A percentile compares a stretch with the other conserved stretches of the same genome.
phyloP scores from a whole-genome alignment of 2,797 vertebrate species.

The Myotis findleyi region DNA sequence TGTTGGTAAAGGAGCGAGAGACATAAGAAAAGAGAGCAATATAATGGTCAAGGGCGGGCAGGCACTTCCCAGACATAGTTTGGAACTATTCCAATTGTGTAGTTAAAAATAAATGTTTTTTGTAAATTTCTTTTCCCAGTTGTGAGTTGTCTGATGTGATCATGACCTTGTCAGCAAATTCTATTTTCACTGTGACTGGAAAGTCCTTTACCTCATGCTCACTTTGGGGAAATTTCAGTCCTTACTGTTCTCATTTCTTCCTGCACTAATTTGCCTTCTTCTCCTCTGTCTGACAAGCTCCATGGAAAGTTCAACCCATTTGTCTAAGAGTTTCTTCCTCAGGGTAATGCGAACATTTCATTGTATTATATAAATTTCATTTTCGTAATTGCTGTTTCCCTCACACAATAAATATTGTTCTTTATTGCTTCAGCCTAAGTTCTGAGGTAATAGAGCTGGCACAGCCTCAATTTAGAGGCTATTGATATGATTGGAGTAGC shows the following conservation, averaged over 20 bases:
- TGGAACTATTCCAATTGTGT: conserved; percentile 60
- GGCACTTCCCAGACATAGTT: conserved; percentile 45
- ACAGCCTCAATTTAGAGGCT: not conserved
- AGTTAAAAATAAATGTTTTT: conserved; percentile 77
- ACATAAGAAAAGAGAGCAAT: not conserved
- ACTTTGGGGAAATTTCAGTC: conserved; percentile 48
- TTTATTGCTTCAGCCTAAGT: not conserved
- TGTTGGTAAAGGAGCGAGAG: not conserved
- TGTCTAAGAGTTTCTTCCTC: not conserved
- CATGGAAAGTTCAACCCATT: conserved; percentile 58
- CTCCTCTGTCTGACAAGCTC: conserved; percentile 50
- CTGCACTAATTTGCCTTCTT: not conserved
- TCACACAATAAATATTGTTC: not conserved
- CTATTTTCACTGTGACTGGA: conserved; percentile 78
- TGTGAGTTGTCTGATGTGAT: conserved; percentile 60
- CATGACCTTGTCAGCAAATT: conserved; percentile 74
- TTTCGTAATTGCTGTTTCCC: not conserved
- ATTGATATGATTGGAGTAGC: not conserved
- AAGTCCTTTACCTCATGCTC: conserved; percentile 67
- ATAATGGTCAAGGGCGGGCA: not conserved
- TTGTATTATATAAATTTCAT: not conserved
- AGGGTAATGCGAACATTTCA: not conserved
- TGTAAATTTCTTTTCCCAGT: conserved; percentile 59
- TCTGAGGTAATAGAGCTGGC: not conserved
- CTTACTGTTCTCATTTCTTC: conserved; percentile 53